Conservation (phyloP, 2,888 invertebrate species). For the Frankliniella fusca region DNA sequence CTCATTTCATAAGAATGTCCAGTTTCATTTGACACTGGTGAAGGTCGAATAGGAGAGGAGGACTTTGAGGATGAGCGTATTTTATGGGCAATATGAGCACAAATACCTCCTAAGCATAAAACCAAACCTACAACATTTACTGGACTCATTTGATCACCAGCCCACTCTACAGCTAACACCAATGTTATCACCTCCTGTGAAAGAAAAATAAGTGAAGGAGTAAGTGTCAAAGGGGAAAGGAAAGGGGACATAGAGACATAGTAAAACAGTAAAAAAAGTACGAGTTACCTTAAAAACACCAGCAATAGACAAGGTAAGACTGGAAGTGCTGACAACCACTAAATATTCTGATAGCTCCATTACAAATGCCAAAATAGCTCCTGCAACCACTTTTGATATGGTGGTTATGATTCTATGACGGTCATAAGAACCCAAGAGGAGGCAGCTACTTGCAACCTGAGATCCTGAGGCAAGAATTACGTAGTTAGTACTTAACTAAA, state of each 20-base stretch:
- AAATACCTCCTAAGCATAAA: constrained; percentile 84
- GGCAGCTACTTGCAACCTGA: constrained; percentile 45
- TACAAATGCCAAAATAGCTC: constrained; percentile 82
- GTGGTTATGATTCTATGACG: constrained; percentile 48
- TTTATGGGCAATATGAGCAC: constrained; percentile 76
- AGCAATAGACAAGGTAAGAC: constrained; percentile 90
- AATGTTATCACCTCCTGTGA: constrained; percentile 88
- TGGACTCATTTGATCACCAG: constrained; percentile 76
- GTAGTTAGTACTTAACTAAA: constrained; percentile 44
- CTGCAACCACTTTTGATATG: constrained; percentile 61
- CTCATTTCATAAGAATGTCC: constrained; percentile 13
- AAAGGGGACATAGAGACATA: constrained; percentile 17
- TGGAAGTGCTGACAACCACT: constrained; percentile 88
- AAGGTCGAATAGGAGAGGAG: neutral
- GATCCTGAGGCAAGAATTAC: constrained; percentile 42
- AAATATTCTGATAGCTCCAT: constrained; percentile 95
- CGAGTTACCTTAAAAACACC: constrained; percentile 90
- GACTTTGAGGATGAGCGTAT: constrained; percentile 29
- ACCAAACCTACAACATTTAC: constrained; percentile 81
- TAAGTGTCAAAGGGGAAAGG: neutral
- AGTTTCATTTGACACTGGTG: neutral
- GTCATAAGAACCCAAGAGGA: constrained; percentile 47
- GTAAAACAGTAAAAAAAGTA: neutral
- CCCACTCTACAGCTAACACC: constrained; percentile 78
- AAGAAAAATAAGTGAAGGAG: constrained; percentile 30